Evolutionary conservation across 2,888 invertebrate species (phyloP), one percentile per base, ranked within the genome.

Genomic region (Drosophila glabriapex): DNA sequence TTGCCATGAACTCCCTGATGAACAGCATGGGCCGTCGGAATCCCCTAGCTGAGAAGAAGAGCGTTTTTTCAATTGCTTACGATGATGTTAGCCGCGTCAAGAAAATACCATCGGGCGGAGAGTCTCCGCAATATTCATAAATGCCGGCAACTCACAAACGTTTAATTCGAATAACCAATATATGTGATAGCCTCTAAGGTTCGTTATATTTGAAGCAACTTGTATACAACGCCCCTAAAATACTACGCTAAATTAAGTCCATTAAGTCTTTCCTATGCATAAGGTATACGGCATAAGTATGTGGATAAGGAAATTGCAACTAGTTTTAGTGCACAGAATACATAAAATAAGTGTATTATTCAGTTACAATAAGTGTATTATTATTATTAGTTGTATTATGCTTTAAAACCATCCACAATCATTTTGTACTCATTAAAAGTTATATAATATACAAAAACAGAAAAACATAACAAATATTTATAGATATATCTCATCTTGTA

Each of bases 21-120:
- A 94, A 94, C 55, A 95, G 94, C 72, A 95, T 95, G 87, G 94
- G 95, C 12, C 95, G 95, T 74, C 94, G 96, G 74, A 95, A 96
- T 85, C 95, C 96, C 25, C 96, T 96, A 73, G 95, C 96, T 6
- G 97, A 98, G 89, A 98, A 98, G 94, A 98, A 98, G 92, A 98
- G 98, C 91, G 96, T 98, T 35, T 98, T 98, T 91, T 97, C 97
- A 10, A 98, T 98, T 81, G 98, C 98, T 0, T 98, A 98, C 91
- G 97, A 97, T 90, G 98, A 98, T 90, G 97, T 98, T 87, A 93
- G 93, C 68, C 96, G 97, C 81, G 97, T 97, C 0, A 96, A 96
- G 89, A 97, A 97, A 91, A 94, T 97, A 64, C 94, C 96, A 89
- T 96, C 97, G 25, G 97, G 97, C 79, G 97, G 97, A 92, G 96